Evolutionary conservation across 1,140 invertebrate genomes (phyloP).

Genomic region (Trachymyrmex cornetzi): DNA sequence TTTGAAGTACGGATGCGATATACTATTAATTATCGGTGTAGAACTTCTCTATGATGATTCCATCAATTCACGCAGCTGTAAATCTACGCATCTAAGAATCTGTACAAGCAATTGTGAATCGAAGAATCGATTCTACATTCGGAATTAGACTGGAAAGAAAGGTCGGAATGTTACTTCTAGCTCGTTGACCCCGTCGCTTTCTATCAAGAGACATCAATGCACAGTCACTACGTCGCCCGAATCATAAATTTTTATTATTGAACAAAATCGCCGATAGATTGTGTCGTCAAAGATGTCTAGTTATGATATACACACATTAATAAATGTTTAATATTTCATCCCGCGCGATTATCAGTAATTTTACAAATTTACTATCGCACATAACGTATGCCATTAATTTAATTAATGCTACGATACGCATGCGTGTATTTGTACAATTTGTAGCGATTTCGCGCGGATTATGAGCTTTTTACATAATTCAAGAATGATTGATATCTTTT

Average conservation of each 20-base stretch:
- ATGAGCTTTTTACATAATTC: background rate
- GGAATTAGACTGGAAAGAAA: slow-evolving; percentile 33
- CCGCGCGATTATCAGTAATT: background rate
- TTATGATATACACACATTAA: background rate
- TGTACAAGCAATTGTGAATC: slow-evolving; percentile 14
- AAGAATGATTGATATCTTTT: background rate
- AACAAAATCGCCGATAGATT: slow-evolving; percentile 8
- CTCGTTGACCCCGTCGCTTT: slow-evolving; percentile 56
- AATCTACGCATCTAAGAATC: slow-evolving; percentile 6
- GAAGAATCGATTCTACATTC: slow-evolving; percentile 39
- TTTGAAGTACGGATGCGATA: too few species aligned
- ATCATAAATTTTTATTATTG: slow-evolving; percentile 49
- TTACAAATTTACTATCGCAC: background rate
- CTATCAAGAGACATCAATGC: slow-evolving; percentile 47
- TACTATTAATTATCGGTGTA: background rate
- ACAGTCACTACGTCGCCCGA: slow-evolving; percentile 14
- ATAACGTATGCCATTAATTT: background rate
- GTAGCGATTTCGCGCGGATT: background rate
- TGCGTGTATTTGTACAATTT: background rate
- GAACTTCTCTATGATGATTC: background rate
- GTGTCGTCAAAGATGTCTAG: slow-evolving; percentile 22
- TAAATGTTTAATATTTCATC: slow-evolving; percentile 7
- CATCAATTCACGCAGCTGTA: background rate
- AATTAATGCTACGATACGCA: background rate
- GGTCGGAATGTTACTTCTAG: slow-evolving; percentile 46